Percentiles rank a stretch among this genome's conserved stretches.
Evolutionary conservation across 2,113 vertebrate species (phyloP).

Genomic region (Condylura cristata): DNA sequence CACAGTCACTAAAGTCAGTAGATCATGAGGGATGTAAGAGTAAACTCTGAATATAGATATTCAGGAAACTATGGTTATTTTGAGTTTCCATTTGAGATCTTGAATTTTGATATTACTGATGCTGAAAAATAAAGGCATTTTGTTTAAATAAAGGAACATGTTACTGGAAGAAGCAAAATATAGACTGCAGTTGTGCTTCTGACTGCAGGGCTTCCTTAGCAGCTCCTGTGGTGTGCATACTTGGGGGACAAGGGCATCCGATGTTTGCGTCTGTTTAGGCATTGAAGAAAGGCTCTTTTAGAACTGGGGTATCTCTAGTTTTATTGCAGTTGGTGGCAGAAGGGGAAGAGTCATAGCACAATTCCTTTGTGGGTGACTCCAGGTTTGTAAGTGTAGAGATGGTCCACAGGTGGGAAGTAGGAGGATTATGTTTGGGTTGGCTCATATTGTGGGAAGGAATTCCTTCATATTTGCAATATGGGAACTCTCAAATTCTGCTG

Average conservation of each 20-base stretch:
- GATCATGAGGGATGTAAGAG: neutral
- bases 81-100: conserved; percentile 6
- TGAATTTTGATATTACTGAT: conserved; percentile 26
- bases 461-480: neutral
- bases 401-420: neutral
- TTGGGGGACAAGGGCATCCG: neutral
- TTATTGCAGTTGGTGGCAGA: neutral
- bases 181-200: neutral
- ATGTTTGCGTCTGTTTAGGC: neutral
- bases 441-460: neutral
- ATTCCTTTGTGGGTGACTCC: neutral
- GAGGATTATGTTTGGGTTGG: neutral
- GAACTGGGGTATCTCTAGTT: neutral
- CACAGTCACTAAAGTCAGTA: neutral
- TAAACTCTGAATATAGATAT: neutral
- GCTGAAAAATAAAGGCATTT: conserved; percentile 17
- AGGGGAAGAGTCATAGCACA: neutral
- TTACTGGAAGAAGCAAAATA: neutral
- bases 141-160: neutral
- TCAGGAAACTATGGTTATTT: conserved; percentile 22
- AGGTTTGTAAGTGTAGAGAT: neutral
- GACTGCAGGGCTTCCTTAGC: neutral
- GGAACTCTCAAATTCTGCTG: neutral
- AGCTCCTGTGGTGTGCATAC: neutral
- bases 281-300: neutral